A percentile compares a stretch with the other conserved stretches of the same genome.
Conservation (phyloP, 2,797 vertebrate species). For the Lophotriccus pileatus region DNA sequence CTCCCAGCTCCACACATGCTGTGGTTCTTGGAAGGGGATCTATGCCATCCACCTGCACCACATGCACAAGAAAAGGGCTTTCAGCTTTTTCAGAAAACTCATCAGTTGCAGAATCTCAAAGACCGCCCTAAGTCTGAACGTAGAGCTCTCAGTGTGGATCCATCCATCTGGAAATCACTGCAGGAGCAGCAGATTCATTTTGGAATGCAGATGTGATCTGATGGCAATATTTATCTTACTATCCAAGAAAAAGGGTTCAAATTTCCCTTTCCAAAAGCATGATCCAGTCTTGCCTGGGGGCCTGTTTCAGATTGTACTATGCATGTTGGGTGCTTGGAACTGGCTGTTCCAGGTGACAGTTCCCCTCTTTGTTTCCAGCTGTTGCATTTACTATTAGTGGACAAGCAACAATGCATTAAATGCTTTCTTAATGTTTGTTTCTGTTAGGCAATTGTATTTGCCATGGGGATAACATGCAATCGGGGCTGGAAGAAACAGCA, state of each 20-base stretch:
- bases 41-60: not conserved
- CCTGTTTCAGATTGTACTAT: not conserved
- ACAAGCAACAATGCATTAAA: not conserved
- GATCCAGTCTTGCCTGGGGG: not conserved
- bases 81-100: not conserved
- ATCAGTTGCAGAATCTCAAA: not conserved
- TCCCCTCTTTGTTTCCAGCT: not conserved
- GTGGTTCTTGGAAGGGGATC: not conserved
- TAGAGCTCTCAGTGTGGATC: not conserved
- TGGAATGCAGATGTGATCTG: not conserved
- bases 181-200: not conserved
- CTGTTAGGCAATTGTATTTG: constrained; percentile 40
- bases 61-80: not conserved
- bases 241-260: not conserved
- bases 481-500: not conserved
- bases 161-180: not conserved
- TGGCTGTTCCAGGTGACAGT: constrained; percentile 7
- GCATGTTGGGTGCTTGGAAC: not conserved
- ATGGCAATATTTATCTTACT: not conserved
- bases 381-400: not conserved
- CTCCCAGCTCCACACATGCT: not conserved
- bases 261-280: not conserved
- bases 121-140: not conserved
- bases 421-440: constrained; percentile 40
- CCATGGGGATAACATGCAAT: constrained; percentile 24